Evolutionary conservation across 2,888 invertebrate genomes (phyloP).

Genomic region (Choreutis nemorana): DNA sequence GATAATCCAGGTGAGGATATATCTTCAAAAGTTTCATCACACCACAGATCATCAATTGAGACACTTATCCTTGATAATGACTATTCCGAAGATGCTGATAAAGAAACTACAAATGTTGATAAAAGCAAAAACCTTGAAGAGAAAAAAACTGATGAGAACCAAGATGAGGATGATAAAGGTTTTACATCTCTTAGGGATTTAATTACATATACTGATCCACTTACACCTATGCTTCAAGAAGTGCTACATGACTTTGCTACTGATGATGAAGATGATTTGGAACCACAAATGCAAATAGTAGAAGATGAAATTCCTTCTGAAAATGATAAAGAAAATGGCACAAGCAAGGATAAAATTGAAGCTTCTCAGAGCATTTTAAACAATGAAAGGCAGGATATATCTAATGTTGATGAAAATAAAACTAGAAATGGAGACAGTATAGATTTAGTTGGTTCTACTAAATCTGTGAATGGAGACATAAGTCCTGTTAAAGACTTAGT

Average conservation of each 20-base stretch:
- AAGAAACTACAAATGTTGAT: slow-evolving; percentile 1
- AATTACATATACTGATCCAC: slow-evolving; percentile 37
- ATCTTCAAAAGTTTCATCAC: slow-evolving; percentile 25
- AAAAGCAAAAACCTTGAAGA: slow-evolving; percentile 10
- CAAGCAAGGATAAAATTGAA: slow-evolving; percentile 1
- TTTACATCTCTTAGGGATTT: slow-evolving; percentile 32
- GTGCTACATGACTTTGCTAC: slow-evolving; percentile 40
- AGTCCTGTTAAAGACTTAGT: no score
- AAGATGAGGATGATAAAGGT: slow-evolving; percentile 9
- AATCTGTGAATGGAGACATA: no score
- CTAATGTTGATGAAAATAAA: no score
- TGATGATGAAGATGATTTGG: slow-evolving; percentile 29
- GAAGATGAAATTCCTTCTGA: slow-evolving; percentile 16
- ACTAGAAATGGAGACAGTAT: no score
- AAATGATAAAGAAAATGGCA: slow-evolving; percentile 11
- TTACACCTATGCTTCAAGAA: slow-evolving; percentile 37
- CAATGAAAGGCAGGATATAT: no score
- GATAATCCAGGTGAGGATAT: slow-evolving; percentile 42
- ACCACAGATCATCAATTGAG: slow-evolving; percentile 43
- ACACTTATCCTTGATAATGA: slow-evolving; percentile 33
- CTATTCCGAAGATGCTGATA: slow-evolving; percentile 21
- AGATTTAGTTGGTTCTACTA: no score
- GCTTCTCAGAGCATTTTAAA: slow-evolving; percentile 6
- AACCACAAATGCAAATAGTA: slow-evolving; percentile 27
- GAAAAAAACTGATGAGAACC: slow-evolving; percentile 11